These are phyloP conservation scores for Chiridota heheva DNA, from an alignment of 35 echinoderm and acorn worm genomes.

Conservation along the genomic window DNA sequence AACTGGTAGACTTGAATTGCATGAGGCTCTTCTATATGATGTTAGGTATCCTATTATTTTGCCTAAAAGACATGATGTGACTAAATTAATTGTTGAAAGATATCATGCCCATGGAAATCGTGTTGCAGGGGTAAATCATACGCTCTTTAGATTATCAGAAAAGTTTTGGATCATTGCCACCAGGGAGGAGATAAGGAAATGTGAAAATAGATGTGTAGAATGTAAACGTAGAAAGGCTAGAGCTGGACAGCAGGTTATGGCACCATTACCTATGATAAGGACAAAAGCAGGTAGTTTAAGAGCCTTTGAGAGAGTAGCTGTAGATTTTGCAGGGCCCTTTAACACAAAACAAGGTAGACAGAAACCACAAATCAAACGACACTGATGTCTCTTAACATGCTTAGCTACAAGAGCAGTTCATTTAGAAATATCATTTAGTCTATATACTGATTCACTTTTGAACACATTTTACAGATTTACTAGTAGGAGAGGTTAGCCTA, in stretches of 20 bases:
- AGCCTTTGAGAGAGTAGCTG: conserved; percentile 35
- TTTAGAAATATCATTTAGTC: conserved; percentile 51
- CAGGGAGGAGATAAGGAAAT: conserved; percentile 49
- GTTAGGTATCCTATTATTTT: conserved; percentile 44
- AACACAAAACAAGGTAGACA: conserved; percentile 48
- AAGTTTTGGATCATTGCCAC: conserved; percentile 40
- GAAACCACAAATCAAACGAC: conserved; percentile 13
- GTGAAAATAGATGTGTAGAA: conserved; percentile 31
- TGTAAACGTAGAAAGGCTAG: conserved; percentile 40
- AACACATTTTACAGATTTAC: conserved; percentile 61
- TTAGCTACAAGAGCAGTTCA: conserved; percentile 64
- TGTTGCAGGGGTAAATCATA: conserved; percentile 33
- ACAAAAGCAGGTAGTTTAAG: background rate
- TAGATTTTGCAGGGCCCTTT: conserved; percentile 69
- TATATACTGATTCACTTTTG: conserved; percentile 63
- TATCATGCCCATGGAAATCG: conserved; percentile 52
- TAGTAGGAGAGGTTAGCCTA: conserved; percentile 41
- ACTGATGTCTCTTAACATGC: conserved; percentile 66
- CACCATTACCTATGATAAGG: conserved; percentile 23
- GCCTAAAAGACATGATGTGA: conserved; percentile 28
- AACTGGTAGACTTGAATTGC: conserved; percentile 16
- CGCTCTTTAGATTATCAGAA: conserved; percentile 3
- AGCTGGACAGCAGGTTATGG: conserved; percentile 23
- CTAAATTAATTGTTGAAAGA: conserved; percentile 43
- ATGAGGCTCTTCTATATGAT: conserved; percentile 36